Evolutionary conservation across 1,140 invertebrate species (phyloP).

Genomic region (Pseudachorutes palmiensis): DNA sequence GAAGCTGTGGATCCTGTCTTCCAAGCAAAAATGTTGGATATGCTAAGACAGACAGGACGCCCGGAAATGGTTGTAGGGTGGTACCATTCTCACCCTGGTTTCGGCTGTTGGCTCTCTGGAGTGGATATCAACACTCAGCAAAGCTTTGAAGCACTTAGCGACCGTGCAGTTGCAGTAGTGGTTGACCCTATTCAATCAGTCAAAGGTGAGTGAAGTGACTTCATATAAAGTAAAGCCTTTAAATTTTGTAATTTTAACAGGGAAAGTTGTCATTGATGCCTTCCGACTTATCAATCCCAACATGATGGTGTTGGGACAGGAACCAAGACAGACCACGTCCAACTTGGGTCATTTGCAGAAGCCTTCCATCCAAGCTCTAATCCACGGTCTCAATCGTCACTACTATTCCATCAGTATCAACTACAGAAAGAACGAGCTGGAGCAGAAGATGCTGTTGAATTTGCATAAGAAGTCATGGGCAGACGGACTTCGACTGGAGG

Average conservation of each 20-base stretch:
- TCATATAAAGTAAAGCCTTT: background rate
- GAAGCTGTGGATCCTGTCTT: slow-evolving; percentile 99
- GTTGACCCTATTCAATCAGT: slow-evolving; percentile 99
- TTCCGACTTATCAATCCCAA: slow-evolving; percentile 97
- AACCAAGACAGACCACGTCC: slow-evolving; percentile 96
- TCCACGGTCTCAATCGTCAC: slow-evolving; percentile 97
- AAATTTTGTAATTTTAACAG: slow-evolving; percentile 34
- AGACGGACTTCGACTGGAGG: slow-evolving; percentile 88
- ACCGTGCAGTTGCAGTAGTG: slow-evolving; percentile 96
- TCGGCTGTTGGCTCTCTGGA: slow-evolving; percentile 99
- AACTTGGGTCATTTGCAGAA: slow-evolving; percentile 98
- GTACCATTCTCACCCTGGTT: slow-evolving; percentile 88
- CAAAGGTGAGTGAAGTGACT: slow-evolving; percentile 56
- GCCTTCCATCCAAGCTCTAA: slow-evolving; percentile 95
- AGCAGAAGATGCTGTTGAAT: slow-evolving; percentile 99
- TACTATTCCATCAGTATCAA: slow-evolving; percentile 99
- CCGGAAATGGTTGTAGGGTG: slow-evolving; percentile 88
- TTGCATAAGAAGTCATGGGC: slow-evolving; percentile 99
- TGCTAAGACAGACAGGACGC: slow-evolving; percentile 96
- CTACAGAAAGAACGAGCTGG: slow-evolving; percentile 96
- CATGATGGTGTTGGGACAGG: slow-evolving; percentile 97
- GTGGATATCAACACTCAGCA: slow-evolving; percentile 99
- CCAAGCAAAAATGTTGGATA: slow-evolving; percentile 99
- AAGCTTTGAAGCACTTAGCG: slow-evolving; percentile 96
- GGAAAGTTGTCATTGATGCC: slow-evolving; percentile 90